These are phyloP conservation scores for Arothron firmamentum DNA, from an alignment of 2,113 vertebrate species.

Conservation along the genomic window DNA sequence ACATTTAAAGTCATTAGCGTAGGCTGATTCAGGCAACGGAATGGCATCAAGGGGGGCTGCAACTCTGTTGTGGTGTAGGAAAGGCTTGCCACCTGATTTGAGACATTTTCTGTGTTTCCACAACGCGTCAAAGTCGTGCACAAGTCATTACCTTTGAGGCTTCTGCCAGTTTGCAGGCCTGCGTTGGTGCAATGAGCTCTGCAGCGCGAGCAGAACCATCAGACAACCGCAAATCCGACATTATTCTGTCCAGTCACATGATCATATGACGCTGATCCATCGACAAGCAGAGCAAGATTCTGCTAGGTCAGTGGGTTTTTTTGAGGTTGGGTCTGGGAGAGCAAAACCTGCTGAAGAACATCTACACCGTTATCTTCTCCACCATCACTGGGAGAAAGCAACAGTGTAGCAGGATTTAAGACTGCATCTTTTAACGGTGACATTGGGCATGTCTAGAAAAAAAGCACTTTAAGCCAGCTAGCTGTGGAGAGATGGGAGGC, in stretches of 20 bases:
- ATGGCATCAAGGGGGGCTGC: background rate
- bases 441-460: background rate
- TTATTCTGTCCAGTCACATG: background rate
- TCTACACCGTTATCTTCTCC: background rate
- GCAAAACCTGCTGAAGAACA: background rate
- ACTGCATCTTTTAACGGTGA: background rate
- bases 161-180: background rate
- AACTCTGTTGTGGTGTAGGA: no score
- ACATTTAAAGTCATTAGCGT: background rate
- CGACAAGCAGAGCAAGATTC: background rate
- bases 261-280: background rate
- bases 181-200: background rate
- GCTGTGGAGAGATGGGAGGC: background rate
- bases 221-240: background rate
- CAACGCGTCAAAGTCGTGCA: background rate
- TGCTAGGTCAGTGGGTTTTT: background rate
- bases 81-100: background rate
- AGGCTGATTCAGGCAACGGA: background rate
- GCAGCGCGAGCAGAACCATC: background rate
- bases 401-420: background rate
- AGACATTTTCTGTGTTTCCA: background rate
- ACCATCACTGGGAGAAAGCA: background rate
- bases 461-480: background rate
- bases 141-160: no score
- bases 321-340: background rate